Evolutionary conservation across 92 coral and sea anemone genomes (phyloP), one percentile per base, ranked within the genome.

Genomic region (Phymanthus crucifer): DNA sequence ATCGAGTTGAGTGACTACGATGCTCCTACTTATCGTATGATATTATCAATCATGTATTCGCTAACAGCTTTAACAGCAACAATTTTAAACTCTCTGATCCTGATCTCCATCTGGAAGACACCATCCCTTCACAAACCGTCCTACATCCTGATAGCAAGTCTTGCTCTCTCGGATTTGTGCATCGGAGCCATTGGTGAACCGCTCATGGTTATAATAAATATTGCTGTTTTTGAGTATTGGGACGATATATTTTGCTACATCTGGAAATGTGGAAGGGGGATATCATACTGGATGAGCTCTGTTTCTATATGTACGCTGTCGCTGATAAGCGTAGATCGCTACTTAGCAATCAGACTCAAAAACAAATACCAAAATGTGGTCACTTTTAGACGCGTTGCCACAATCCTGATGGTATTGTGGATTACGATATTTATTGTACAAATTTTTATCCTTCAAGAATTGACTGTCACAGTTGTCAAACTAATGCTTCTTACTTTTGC

Each of bases 281-380:
- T 27, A 26, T 33, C 34, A 16, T 61, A 61, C 3, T 26, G 8
- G 17, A 23, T 61, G 68, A 34, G 32, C 1, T 33, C 32, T 3
- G 29, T 61, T 33, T 24, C 68, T 26, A 33, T 61, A 1, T 6
- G 29, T 26, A 61, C 68, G 0, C 34, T 61, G 6, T 13, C 68
- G 2, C 3, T 17, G 13, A 61, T 61, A 11, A 61, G 68, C 68
- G 68, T 61, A 7, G 68, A 61, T 10, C 68, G 68, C 8, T 81
- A 52, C n/a, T 40, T 72, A 17, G 77, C 85, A 1, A 38, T 81
- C 2, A 38, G 7, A 16, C 71, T 71, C 10, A 71, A 71, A 40
- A 27, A 1, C 6, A 54, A 79, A 35, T 80, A 80, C 37, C 52
- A 50, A 37, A 71, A 4, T 24, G 34, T 50, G 11, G 84, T 80